phyloP scores from a whole-genome alignment of 2,888 invertebrate species.

The Harpagoxenus sublaevis region DNA sequence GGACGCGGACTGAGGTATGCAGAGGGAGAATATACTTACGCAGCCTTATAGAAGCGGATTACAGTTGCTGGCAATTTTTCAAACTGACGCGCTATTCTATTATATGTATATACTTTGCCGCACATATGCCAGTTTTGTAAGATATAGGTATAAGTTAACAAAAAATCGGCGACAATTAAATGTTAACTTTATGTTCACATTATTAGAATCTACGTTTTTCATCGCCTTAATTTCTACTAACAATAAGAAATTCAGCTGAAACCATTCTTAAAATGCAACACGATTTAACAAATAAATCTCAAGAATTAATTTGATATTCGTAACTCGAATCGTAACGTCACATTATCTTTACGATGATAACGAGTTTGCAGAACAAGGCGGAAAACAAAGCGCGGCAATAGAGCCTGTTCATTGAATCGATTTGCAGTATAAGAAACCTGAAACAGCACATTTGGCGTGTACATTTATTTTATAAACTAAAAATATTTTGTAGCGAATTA shows the following conservation, averaged over 20 bases:
- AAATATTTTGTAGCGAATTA: background rate
- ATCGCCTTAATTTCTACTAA: background rate
- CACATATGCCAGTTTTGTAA: slow-evolving; percentile 1
- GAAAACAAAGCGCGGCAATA: background rate
- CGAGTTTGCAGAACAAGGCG: background rate
- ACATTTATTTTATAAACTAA: background rate
- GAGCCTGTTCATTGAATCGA: background rate
- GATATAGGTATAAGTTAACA: background rate
- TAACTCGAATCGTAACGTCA: background rate
- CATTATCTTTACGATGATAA: background rate
- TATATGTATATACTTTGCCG: slow-evolving; percentile 51
- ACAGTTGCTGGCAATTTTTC: slow-evolving; percentile 82
- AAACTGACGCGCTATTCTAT: slow-evolving; percentile 67
- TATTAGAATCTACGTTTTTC: background rate
- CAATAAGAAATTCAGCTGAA: background rate
- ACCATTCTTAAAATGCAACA: background rate
- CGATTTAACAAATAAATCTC: background rate
- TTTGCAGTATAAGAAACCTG: background rate
- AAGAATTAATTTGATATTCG: background rate
- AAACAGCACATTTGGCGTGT: background rate
- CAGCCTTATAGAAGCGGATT: slow-evolving; percentile 65
- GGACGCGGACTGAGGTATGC: slow-evolving; percentile 75
- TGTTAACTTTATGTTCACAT: slow-evolving; percentile 28
- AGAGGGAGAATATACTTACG: slow-evolving; percentile 60
- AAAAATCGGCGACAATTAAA: background rate